These are phyloP conservation scores for Parelbella ahira DNA, from an alignment of 2,888 invertebrate genomes.

Conservation along the genomic window DNA sequence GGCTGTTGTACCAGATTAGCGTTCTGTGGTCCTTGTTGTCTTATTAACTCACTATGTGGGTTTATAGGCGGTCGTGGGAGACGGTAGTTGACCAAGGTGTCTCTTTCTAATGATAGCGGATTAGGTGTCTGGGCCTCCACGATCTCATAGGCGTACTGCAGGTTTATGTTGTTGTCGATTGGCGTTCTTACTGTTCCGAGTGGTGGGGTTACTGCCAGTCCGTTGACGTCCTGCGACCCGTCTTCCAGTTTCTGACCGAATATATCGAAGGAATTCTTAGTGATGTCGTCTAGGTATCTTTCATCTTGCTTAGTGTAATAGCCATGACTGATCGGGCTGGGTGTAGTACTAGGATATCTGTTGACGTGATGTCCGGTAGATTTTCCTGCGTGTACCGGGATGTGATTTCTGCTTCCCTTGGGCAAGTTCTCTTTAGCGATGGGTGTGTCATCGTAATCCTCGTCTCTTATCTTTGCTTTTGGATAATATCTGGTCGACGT, in stretches of 20 bases:
- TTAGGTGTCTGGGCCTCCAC: constrained; percentile 53
- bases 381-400: constrained; percentile 57
- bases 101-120: constrained; percentile 80
- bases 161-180: constrained; percentile 75
- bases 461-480: constrained; percentile 66
- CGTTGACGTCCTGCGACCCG: constrained; percentile 67
- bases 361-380: constrained; percentile 47
- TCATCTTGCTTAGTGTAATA: constrained; percentile 85
- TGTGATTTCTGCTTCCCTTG: constrained; percentile 56
- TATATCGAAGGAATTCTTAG: constrained; percentile 86
- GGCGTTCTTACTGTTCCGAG: constrained; percentile 69
- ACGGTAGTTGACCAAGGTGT: constrained; percentile 86
- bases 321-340: constrained; percentile 79
- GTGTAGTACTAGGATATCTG: constrained; percentile 69
- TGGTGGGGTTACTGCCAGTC: constrained; percentile 69
- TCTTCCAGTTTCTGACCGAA: constrained; percentile 85
- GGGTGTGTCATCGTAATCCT: constrained; percentile 64
- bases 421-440: constrained; percentile 49
- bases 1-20: constrained; percentile 52
- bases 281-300: constrained; percentile 85
- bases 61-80: constrained; percentile 84
- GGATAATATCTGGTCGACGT: constrained; percentile 73
- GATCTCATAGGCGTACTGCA: constrained; percentile 76
- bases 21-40: constrained; percentile 43
- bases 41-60: constrained; percentile 82